Percentiles rank a stretch among this genome's conserved stretches.
Evolutionary conservation across 2,113 vertebrate genomes (phyloP).

Genomic region (Anarrhichthys ocellatus): DNA sequence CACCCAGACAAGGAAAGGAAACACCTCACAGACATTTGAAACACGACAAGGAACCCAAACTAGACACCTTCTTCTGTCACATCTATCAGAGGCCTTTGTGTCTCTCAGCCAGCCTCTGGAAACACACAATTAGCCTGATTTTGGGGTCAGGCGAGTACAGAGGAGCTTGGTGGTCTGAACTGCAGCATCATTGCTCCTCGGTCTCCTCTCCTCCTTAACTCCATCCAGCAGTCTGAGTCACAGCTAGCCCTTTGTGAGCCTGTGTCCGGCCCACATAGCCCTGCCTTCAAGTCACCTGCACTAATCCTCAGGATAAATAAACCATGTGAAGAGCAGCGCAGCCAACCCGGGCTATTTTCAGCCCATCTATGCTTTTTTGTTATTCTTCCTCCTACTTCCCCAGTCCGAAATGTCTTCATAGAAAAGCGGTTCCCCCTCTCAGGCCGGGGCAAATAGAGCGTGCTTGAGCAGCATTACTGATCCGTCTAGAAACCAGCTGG

Average conservation of each 20-base stretch:
- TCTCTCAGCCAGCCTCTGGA: conserved; percentile 10
- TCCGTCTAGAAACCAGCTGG: conserved; percentile 69
- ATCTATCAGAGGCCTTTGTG: conserved; percentile 2
- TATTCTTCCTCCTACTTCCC: background rate
- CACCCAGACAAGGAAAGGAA: background rate
- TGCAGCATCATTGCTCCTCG: conserved; percentile 41
- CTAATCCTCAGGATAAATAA: conserved; percentile 80
- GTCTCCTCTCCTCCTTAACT: conserved; percentile 25
- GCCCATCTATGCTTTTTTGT: conserved; percentile 37
- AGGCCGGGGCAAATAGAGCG: conserved; percentile 59
- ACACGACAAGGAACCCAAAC: background rate
- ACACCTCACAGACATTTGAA: background rate
- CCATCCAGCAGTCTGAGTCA: conserved; percentile 60
- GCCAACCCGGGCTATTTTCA: conserved; percentile 74
- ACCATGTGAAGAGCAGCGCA: conserved; percentile 73
- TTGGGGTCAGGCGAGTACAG: conserved; percentile 44
- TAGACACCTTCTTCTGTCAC: background rate
- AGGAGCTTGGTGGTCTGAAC: conserved; percentile 17
- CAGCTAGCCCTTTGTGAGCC: conserved; percentile 46
- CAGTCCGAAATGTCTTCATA: conserved; percentile 61
- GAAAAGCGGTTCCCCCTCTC: conserved; percentile 58
- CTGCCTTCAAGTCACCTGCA: conserved; percentile 78
- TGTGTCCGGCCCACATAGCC: conserved; percentile 48
- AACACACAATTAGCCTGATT: conserved; percentile 21
- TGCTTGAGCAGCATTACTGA: conserved; percentile 64